These are phyloP conservation scores for Hyppa rectilinea DNA, from an alignment of 2,888 invertebrate species.

Conservation along the genomic window DNA sequence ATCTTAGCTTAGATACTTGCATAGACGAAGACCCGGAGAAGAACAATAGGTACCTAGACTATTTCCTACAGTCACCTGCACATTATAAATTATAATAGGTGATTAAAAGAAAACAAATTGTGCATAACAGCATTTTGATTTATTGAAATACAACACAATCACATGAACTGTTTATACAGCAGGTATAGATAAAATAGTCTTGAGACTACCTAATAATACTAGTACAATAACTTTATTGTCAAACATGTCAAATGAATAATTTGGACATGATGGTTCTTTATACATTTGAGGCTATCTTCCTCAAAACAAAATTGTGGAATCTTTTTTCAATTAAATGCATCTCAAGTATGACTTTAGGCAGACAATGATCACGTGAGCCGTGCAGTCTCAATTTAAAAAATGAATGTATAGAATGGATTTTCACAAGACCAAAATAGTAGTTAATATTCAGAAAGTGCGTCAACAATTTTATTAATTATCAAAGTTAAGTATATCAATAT, in stretches of 20 bases:
- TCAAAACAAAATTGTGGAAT: constrained; percentile 53
- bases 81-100: not conserved
- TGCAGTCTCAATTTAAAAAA: constrained; percentile 44
- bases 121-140: constrained; percentile 84
- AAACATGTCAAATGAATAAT: constrained; percentile 85
- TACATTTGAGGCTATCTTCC: constrained; percentile 49
- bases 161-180: constrained; percentile 83
- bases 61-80: not conserved
- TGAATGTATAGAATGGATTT: constrained; percentile 53
- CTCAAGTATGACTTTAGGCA: constrained; percentile 49
- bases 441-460: constrained; percentile 69
- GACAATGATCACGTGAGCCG: constrained; percentile 25
- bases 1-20: not conserved
- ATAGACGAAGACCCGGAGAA: not conserved
- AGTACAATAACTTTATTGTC: constrained; percentile 88
- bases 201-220: constrained; percentile 86
- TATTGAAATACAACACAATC: constrained; percentile 89
- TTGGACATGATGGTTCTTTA: constrained; percentile 72
- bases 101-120: constrained; percentile 56
- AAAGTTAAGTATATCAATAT: constrained; percentile 69
- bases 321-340: constrained; percentile 63
- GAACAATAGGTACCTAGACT: not conserved
- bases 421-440: constrained; percentile 59
- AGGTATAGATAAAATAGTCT: constrained; percentile 81
- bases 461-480: constrained; percentile 68